Base-by-base conservation (phyloP, 2,888 invertebrate species). In the Rhopalosiphum nymphaeae region DNA sequence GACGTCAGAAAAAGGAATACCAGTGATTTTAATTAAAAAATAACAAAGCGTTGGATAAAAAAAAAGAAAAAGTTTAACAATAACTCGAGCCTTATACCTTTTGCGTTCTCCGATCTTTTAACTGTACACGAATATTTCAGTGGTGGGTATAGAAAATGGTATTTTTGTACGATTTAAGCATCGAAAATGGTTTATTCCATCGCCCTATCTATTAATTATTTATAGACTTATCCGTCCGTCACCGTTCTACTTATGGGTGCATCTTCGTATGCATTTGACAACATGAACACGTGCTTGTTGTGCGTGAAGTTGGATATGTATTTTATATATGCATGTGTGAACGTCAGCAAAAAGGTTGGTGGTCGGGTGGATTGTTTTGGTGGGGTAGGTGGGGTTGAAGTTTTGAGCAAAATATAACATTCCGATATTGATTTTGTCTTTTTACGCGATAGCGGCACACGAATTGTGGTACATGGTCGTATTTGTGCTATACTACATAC, bases 381-480 rank as follows among this genome's bases (percentile, higher is more conserved):
- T 1, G n/a, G 88, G n/a, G 26, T 10, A 36, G 13, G 13, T 11
- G 56, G 57, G 89, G 57, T 57, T 9, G 89, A 29, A 26, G n/a
- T 29, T 78, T 36, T 3, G 67, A 90, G 46, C 3, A 49, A 78
- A 25, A 78, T 84, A 91, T 53, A 78, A 53, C 92, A 56, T 89
- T 93, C 56, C 53, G n/a, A 89, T 93, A 93, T 93, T 89, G 93
- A 93, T 93, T 93, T 93, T 93, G 78, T 93, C 25, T 93, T 93
- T 91, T 89, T 93, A 56, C 42, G 16, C 53, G 61, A 67, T n/a
- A 25, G 56, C 21, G 29, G 29, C 44, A 11, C 86, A 46, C 46
- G 86, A 46, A 86, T n/a, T 44, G 88, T 88, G 88, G 25, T 29
- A 49, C 5, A 86, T 46, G 86, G 86, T 86, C 29, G 26, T 46